Evolutionary conservation across 1,140 invertebrate species (phyloP), one percentile per base, ranked within the genome.

Genomic region (Spodoptera frugiperda): DNA sequence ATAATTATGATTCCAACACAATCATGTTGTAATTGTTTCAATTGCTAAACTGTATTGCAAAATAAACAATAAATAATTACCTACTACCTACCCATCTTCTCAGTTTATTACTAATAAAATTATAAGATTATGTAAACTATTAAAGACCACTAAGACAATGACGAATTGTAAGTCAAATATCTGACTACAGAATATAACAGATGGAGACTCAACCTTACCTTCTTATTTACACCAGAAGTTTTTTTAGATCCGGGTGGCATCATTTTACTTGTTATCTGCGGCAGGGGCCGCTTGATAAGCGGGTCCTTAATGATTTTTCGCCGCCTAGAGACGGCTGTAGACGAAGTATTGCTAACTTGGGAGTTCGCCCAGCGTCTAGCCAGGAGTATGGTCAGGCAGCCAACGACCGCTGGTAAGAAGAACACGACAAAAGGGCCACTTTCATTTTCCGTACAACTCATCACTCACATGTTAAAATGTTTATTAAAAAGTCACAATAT

Each of bases 371-470:
- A 94, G 67, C 94, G 94, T 78, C 92, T 88, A 71, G 92, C 92
- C 81, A 94, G 80, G 71, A 94, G 85, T 84, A 94, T 90, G 72
- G 92, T 94, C 89, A 94, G 82, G 82, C 91, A 93, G 84, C 92
- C 94, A 82, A 93, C 89, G 81, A 93, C 87, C 79, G 93, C 93
- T 83, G 94, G 92, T 89, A 94, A 83, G 87, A 94, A 93, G 90
- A 94, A 93, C 87, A 94, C 91, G 89, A 94, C 92, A 92, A 94
- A 93, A 89, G 93, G 89, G 81, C 93, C 90, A 91, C 92, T 93
- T 88, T 94, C 93, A 93, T 93, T 93, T 92, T 94, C 92, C 85
- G 89, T 92, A 93, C 93, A 94, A 94, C 93, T 94, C 94, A 94
- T 94, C 92, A 94, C 93, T 94, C 86, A 94, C 93, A 94, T 94